Conservation (phyloP, 2,888 invertebrate genomes). For the Suillia variegata region DNA sequence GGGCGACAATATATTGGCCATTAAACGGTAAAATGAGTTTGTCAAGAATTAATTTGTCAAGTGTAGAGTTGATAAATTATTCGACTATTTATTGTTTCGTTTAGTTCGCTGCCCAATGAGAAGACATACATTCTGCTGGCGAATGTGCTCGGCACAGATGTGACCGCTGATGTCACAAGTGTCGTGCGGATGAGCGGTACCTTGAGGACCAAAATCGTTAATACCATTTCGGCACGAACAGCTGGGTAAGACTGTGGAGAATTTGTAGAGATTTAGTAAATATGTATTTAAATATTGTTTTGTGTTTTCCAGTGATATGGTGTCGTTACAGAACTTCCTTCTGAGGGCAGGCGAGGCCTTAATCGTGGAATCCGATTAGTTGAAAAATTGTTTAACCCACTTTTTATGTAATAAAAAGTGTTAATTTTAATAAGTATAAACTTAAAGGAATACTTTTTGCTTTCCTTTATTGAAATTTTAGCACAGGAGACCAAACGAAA, state of each 20-base stretch:
- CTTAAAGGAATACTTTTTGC: too few species aligned
- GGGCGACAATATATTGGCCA: conserved; percentile 48
- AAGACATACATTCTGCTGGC: conserved; percentile 61
- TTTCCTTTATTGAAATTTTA: too few species aligned
- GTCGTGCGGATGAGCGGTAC: conserved; percentile 34
- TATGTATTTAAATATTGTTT: not conserved
- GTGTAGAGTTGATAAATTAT: too few species aligned
- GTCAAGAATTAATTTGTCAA: not conserved
- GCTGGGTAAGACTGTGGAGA: conserved; percentile 42
- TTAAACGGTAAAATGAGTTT: conserved; percentile 43
- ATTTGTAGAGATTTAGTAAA: too few species aligned
- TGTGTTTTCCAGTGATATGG: conserved; percentile 39
- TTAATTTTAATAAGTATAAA: too few species aligned
- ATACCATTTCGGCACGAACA: conserved; percentile 40
- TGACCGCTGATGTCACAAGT: conserved; percentile 54
- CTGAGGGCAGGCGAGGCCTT: conserved; percentile 51
- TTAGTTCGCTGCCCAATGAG: conserved; percentile 40
- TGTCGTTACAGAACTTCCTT: conserved; percentile 35
- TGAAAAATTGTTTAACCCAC: not conserved
- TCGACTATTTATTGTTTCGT: not conserved
- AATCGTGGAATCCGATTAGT: conserved; percentile 47
- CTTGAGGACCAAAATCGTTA: conserved; percentile 42
- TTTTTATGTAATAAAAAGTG: too few species aligned
- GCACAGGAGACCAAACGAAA: too few species aligned
- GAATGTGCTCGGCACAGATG: conserved; percentile 58